Conservation (phyloP, 2,113 vertebrate species). For the Sturnus vulgaris region DNA sequence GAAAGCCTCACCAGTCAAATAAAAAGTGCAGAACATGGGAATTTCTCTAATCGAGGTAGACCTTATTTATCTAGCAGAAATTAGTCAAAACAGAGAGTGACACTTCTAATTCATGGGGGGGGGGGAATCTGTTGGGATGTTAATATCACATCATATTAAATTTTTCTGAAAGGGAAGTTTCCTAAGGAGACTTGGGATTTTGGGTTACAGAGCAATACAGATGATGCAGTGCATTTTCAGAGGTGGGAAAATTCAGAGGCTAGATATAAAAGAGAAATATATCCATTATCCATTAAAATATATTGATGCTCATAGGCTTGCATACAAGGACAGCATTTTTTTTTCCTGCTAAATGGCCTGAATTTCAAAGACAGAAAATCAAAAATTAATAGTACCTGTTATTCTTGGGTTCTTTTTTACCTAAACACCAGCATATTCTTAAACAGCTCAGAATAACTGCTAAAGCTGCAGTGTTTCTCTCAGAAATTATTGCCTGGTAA, state of each 20-base stretch:
- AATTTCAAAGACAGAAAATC: neutral
- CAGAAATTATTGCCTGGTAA: neutral
- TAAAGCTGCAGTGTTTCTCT: neutral
- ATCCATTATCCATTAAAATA: neutral
- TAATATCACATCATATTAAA: neutral
- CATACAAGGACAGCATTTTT: neutral
- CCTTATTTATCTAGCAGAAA: neutral
- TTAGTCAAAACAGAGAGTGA: neutral
- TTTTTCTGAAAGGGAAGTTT: neutral
- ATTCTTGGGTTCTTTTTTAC: neutral
- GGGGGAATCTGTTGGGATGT: neutral
- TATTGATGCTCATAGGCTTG: neutral
- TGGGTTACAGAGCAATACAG: neutral
- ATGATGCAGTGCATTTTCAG: neutral
- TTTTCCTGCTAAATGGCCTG: neutral
- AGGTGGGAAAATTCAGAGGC: neutral
- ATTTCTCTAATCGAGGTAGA: neutral
- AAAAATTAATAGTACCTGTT: neutral
- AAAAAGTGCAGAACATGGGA: neutral
- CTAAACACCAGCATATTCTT: neutral
- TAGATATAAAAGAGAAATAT: neutral
- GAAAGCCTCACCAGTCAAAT: neutral
- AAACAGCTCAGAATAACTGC: neutral
- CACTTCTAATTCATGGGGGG: neutral
- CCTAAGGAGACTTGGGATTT: neutral